Evolutionary conservation across 2,113 vertebrate genomes (phyloP).

Genomic region (Bos javanicus): DNA sequence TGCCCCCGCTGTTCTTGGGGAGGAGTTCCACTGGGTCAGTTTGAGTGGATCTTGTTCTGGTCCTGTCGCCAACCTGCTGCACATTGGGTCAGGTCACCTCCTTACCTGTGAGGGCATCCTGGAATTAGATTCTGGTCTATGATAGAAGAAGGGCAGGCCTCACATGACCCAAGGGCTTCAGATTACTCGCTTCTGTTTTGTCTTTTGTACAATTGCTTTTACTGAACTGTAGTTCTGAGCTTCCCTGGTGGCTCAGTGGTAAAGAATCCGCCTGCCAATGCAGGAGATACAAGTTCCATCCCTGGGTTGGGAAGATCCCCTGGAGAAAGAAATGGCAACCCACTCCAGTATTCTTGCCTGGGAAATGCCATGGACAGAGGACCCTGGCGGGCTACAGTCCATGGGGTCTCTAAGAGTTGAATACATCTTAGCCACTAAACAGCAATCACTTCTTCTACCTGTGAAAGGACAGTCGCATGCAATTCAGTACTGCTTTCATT

Average conservation of each 20-base stretch:
- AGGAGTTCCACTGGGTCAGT: fast-evolving
- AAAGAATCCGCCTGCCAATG: neutral
- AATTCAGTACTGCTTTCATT: neutral
- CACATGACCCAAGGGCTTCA: neutral
- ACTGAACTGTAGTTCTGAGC: neutral
- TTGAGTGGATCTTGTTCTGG: neutral
- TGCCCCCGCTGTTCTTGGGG: neutral
- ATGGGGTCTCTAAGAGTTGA: neutral
- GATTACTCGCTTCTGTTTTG: neutral
- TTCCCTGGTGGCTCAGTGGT: neutral
- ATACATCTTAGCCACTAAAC: neutral
- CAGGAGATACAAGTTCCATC: neutral
- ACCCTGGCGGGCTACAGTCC: neutral
- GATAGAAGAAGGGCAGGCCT: neutral
- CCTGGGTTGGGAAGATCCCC: neutral
- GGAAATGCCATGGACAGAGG: neutral
- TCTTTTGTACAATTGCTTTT: neutral
- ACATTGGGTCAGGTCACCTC: neutral
- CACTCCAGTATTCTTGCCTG: neutral
- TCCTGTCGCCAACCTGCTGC: neutral
- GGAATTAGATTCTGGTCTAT: neutral
- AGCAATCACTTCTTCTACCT: neutral
- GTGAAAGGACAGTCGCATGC: neutral
- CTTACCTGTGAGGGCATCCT: neutral
- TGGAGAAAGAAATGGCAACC: neutral